phyloP scores from a whole-genome alignment of 2,113 vertebrate genomes.

The Sander lucioperca region DNA sequence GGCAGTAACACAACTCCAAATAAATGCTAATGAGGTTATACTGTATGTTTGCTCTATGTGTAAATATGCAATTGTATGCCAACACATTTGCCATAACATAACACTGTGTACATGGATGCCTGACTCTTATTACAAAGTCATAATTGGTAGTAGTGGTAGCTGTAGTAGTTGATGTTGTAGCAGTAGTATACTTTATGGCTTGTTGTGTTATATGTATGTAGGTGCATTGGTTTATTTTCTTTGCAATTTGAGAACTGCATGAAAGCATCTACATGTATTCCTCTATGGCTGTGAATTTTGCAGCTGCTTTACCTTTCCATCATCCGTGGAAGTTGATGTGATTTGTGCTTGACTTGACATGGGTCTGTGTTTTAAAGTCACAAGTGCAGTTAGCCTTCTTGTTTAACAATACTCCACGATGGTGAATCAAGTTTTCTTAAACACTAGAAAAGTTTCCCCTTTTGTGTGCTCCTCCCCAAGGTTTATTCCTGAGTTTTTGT shows the following conservation, averaged over 20 bases:
- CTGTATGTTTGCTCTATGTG: too few relatives aligned
- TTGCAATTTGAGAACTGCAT: neutral
- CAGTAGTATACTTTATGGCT: too few relatives aligned
- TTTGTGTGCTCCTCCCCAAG: neutral
- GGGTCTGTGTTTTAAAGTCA: constrained; percentile 5
- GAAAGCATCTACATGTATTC: neutral
- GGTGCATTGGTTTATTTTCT: neutral
- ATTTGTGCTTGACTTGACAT: neutral
- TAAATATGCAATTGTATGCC: too few relatives aligned
- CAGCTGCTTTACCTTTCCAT: neutral
- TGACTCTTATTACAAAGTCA: too few relatives aligned
- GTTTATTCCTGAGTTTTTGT: neutral
- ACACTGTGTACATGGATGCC: neutral
- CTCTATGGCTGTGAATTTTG: neutral
- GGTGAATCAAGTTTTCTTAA: neutral
- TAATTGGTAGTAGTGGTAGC: too few relatives aligned
- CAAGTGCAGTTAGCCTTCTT: neutral
- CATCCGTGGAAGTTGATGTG: neutral
- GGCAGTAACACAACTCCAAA: too few relatives aligned
- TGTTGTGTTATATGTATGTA: too few relatives aligned
- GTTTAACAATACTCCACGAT: neutral
- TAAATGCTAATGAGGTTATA: too few relatives aligned
- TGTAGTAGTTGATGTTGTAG: too few relatives aligned
- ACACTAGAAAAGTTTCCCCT: neutral
- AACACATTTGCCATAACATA: too few relatives aligned